These are phyloP conservation scores for Diabrotica undecimpunctata DNA, from an alignment of 1,140 invertebrate species.

Conservation along the genomic window DNA sequence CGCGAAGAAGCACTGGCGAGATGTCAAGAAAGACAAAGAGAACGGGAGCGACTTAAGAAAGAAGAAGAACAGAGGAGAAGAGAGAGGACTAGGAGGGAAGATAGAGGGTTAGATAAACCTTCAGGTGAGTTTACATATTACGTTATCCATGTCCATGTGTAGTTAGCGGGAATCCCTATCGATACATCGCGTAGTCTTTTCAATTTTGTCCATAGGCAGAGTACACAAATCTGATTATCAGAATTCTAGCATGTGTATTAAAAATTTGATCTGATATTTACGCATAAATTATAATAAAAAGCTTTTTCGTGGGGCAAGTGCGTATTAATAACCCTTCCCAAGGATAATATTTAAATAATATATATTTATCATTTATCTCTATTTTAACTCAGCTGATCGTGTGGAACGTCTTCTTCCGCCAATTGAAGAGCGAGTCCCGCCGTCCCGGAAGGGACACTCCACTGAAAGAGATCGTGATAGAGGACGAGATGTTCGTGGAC, in stretches of 20 bases:
- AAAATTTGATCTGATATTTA: no score
- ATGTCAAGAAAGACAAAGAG: constrained; percentile 56
- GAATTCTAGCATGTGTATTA: no score
- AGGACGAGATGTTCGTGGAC: constrained; percentile 27
- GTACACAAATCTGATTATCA: no score
- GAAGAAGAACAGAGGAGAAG: constrained; percentile 43
- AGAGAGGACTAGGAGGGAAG: constrained; percentile 40
- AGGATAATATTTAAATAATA: no score
- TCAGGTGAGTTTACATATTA: constrained; percentile 11
- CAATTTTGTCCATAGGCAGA: no score
- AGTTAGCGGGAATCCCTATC: no score
- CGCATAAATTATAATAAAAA: no score
- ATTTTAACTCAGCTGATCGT: constrained; percentile 28
- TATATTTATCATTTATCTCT: no score
- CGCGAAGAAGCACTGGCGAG: constrained; percentile 56
- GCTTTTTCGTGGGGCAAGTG: no score
- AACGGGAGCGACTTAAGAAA: constrained; percentile 56
- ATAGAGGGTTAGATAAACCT: constrained; percentile 46
- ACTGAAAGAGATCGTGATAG: constrained; percentile 33
- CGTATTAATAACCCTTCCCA: no score
- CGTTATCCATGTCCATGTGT: no score
- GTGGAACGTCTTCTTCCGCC: constrained; percentile 42
- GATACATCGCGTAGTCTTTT: no score
- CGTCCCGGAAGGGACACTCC: constrained; percentile 36
- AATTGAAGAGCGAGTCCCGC: constrained; percentile 42